Base-by-base conservation (phyloP, 2,113 vertebrate species). In the Bostrychus sinensis region DNA sequence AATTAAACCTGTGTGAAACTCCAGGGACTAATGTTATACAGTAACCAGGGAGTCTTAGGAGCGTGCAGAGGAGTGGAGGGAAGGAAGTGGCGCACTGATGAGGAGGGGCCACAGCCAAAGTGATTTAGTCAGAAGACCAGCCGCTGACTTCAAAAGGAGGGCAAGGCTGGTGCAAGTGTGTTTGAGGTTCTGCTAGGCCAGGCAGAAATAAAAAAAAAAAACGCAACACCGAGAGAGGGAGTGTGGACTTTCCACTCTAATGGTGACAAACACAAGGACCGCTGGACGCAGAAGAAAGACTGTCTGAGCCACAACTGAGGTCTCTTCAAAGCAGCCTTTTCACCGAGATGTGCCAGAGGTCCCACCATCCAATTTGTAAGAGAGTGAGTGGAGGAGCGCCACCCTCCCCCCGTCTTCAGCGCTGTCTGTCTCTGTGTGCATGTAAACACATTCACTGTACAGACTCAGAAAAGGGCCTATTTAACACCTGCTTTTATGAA, bases 1-100 rank as follows among this genome's bases (percentile, higher is more conserved):
- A 96, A 95, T 95, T 91, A 96, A 93, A 91, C 92, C 91, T 91
- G 87, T 88, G 57, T 75, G 77, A 92, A 93, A 94, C 94, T 92
- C 91, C 81, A 81, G 94, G 79, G 93, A 89, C 85, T 76, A 78
- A 90, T 91, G 91, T 93, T 85, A 85, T 88, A 89, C 72, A 39
- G 64, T 66, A 86, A 91, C 85, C 89, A 89, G 75, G 82, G 82
- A 70, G 72, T 81, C 81, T 86, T 75, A 57, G 70, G 87, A 77
- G 74, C 71, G 68, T 41, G 61, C n/a, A 28, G 53, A 77, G 53
- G 65, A 56, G 78, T 56, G 69, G 82, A 82, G 69, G 67, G 66
- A 48, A 74, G 79, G 77, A 81, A 80, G 66, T 60, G 72, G 70
- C 68, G 41, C 22, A 45, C 53, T 75, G 77, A 84, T 84, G 81